Evolutionary conservation across 1,140 invertebrate species (phyloP).

Genomic region (Macrotrachela quadricornifera): DNA sequence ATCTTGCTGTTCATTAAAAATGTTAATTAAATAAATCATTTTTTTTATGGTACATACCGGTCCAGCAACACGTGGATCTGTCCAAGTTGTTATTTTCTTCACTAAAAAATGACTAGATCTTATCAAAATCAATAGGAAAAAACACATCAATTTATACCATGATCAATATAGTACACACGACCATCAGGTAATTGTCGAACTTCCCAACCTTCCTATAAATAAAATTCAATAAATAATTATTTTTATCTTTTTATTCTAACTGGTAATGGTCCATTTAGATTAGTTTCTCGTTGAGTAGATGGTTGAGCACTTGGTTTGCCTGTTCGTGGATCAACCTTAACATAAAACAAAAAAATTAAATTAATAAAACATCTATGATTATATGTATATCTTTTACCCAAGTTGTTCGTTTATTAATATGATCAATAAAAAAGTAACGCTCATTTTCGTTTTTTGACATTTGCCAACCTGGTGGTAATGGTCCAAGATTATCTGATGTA

Average conservation of each 20-base stretch:
- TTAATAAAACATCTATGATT: neutral
- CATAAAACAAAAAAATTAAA: neutral
- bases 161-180: conserved; percentile 91
- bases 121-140: neutral
- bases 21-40: no score
- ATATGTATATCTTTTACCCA: conserved; percentile 10
- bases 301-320: conserved; percentile 64
- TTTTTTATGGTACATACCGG: conserved; percentile 54
- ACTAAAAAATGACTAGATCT: conserved; percentile 38
- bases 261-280: conserved; percentile 2
- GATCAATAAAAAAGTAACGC: conserved; percentile 81
- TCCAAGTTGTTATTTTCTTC: conserved; percentile 89
- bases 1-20: no score
- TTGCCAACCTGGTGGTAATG: conserved; percentile 82
- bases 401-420: conserved; percentile 70
- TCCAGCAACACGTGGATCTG: conserved; percentile 85
- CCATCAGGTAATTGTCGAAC: conserved; percentile 82
- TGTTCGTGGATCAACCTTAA: conserved; percentile 27
- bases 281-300: conserved; percentile 36
- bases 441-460: conserved; percentile 66
- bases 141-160: conserved; percentile 44
- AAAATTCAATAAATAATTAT: neutral
- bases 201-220: conserved; percentile 66
- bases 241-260: neutral
- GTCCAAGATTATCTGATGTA: conserved; percentile 28